phyloP scores from a whole-genome alignment of 1,140 invertebrate genomes.

The Colletes gigas region DNA sequence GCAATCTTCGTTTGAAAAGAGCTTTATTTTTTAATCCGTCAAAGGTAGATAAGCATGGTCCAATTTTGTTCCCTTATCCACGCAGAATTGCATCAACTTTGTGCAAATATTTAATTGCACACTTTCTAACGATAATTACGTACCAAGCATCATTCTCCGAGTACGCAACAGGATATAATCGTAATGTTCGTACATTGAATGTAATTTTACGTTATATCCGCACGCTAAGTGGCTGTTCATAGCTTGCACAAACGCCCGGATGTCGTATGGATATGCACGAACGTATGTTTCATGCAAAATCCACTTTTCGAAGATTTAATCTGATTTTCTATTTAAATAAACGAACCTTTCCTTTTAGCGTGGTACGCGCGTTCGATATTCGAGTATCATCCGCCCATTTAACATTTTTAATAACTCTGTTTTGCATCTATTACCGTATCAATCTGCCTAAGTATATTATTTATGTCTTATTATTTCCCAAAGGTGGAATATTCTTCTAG shows the following conservation, averaged over 20 bases:
- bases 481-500: no score
- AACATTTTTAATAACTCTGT: no score
- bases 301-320: background rate
- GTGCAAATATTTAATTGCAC: background rate
- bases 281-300: background rate
- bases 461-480: no score
- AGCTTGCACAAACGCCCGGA: background rate
- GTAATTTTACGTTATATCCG: background rate
- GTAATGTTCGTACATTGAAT: background rate
- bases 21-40: no score
- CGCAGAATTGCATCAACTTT: background rate
- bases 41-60: background rate
- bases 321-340: background rate
- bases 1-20: no score
- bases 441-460: no score
- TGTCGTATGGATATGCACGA: background rate
- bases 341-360: background rate
- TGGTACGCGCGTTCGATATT: no score
- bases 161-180: background rate
- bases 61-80: background rate
- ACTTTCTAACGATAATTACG: background rate
- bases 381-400: no score
- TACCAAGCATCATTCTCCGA: background rate
- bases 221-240: background rate
- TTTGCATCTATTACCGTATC: no score